Evolutionary conservation across 2,797 vertebrate species (phyloP).

Genomic region (Tarsius wallacei): DNA sequence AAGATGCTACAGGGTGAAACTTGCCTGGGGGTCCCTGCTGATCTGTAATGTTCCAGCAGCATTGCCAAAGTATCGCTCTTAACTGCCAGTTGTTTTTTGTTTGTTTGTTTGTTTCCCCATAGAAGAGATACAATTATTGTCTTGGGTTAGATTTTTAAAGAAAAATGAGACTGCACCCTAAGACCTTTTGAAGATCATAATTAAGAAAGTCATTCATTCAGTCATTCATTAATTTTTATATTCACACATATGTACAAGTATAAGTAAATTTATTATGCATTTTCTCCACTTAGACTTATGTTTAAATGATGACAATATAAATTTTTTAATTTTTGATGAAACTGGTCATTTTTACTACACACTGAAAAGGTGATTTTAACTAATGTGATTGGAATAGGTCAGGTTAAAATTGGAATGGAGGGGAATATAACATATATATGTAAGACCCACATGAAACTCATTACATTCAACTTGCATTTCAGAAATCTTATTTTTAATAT

Average conservation of each 20-base stretch:
- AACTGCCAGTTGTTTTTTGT: slow-evolving; percentile 63
- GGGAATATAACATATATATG: not conserved
- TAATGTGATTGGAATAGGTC: not conserved
- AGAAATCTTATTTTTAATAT: not conserved
- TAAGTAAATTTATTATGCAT: not conserved
- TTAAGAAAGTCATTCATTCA: slow-evolving; percentile 14
- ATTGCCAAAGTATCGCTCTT: slow-evolving; percentile 60
- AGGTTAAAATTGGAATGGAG: not conserved
- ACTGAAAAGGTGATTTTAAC: not conserved
- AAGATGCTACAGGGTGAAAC: slow-evolving; percentile 76
- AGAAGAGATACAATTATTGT: slow-evolving; percentile 54
- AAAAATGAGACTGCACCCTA: slow-evolving; percentile 9
- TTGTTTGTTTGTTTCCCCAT: not conserved
- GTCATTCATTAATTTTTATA: slow-evolving; percentile 24
- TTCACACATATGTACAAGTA: not conserved
- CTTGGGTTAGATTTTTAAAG: slow-evolving; percentile 42
- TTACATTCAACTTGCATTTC: not conserved
- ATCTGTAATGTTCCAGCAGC: slow-evolving; percentile 70
- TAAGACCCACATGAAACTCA: not conserved
- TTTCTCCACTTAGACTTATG: not conserved
- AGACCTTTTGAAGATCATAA: slow-evolving; percentile 45
- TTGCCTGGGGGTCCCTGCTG: slow-evolving; percentile 60
- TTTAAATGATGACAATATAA: not conserved
- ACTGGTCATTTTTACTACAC: not conserved
- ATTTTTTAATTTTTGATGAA: not conserved